Evolutionary conservation across 2,888 invertebrate species (phyloP).

Genomic region (Boloria euphrosyne): DNA sequence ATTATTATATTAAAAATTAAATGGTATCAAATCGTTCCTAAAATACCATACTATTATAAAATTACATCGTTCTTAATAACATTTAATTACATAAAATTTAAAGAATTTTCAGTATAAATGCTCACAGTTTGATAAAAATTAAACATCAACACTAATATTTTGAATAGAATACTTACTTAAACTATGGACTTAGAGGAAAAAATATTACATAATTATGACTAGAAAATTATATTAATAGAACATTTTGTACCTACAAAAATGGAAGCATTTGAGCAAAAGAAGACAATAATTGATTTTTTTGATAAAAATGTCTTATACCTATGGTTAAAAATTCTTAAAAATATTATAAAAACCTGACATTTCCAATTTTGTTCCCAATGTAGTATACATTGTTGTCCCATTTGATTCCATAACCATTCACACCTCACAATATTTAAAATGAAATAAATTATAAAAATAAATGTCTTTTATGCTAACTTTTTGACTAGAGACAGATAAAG

Average conservation of each 20-base stretch:
- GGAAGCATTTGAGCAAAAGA: conserved; percentile 25
- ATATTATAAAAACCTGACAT: conserved; percentile 27
- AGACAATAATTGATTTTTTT: conserved; percentile 11
- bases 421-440: conserved; percentile 13
- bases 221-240: conserved; percentile 6
- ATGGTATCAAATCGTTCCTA: no score
- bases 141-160: no score
- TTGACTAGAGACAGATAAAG: conserved; percentile 22
- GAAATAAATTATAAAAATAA: conserved; percentile 19
- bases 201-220: conserved; percentile 3
- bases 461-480: conserved; percentile 16
- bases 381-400: conserved; percentile 3
- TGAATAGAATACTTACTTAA: neutral
- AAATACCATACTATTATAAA: neutral
- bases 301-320: conserved; percentile 17
- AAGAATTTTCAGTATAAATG: neutral
- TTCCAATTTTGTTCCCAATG: conserved; percentile 30
- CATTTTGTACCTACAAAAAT: conserved; percentile 21
- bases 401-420: neutral
- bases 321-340: conserved; percentile 23
- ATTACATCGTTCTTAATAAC: neutral
- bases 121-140: neutral
- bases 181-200: conserved; percentile 4
- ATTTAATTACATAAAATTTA: neutral
- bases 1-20: no score